Percentiles rank a stretch among this genome's conserved stretches.
Evolutionary conservation across 2,888 invertebrate genomes (phyloP).

Genomic region (Eledone cirrhosa): DNA sequence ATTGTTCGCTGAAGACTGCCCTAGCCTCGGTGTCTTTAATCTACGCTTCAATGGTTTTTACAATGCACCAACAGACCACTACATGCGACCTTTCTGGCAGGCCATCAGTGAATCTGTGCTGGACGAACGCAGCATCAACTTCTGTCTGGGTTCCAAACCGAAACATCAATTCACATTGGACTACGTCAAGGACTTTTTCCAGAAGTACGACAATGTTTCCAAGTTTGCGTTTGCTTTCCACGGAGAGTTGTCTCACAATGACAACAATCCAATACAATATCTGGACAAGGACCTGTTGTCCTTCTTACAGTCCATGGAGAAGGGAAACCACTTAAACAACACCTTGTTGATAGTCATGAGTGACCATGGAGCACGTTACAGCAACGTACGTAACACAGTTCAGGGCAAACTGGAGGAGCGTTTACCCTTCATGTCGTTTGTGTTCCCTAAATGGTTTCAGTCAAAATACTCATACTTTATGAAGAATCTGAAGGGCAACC

Average conservation of each 20-base stretch:
- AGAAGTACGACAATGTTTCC: slow-evolving; percentile 50
- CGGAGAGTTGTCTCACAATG: slow-evolving; percentile 57
- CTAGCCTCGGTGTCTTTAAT: slow-evolving; percentile 57
- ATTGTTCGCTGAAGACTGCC: slow-evolving; percentile 62
- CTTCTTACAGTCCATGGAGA: slow-evolving; percentile 47
- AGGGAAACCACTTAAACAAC: slow-evolving; percentile 50
- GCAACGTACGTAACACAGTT: slow-evolving; percentile 50
- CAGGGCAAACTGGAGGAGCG: slow-evolving; percentile 63
- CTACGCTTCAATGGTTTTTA: slow-evolving; percentile 60
- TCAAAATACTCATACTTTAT: slow-evolving; percentile 42
- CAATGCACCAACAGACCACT: slow-evolving; percentile 60
- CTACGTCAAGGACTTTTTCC: slow-evolving; percentile 58
- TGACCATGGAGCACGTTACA: slow-evolving; percentile 62
- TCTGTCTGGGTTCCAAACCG: slow-evolving; percentile 54
- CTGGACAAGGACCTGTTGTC: slow-evolving; percentile 53
- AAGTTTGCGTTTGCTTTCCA: slow-evolving; percentile 60
- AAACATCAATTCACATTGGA: slow-evolving; percentile 56
- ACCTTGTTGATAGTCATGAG: slow-evolving; percentile 58
- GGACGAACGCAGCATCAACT: slow-evolving; percentile 41
- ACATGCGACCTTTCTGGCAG: slow-evolving; percentile 64
- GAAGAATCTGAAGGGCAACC: slow-evolving; percentile 49
- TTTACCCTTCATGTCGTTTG: slow-evolving; percentile 59
- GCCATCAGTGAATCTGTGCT: slow-evolving; percentile 47
- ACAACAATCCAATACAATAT: slow-evolving; percentile 60
- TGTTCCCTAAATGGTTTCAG: slow-evolving; percentile 53